Percentiles rank a stretch among this genome's conserved stretches.
Evolutionary conservation across 2,113 vertebrate genomes (phyloP).

Genomic region (Orthonyx spaldingii): DNA sequence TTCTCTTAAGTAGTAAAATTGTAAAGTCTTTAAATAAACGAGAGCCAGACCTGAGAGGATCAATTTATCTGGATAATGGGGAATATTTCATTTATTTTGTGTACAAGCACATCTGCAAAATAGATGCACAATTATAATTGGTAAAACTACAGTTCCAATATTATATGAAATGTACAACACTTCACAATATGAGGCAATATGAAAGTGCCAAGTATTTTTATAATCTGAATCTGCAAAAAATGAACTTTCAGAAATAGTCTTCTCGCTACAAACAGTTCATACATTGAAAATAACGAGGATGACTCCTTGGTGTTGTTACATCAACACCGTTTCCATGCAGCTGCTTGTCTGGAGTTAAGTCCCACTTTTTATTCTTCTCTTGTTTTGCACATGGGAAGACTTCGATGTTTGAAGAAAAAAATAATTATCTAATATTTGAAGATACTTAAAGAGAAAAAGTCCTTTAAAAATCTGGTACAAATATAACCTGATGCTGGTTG

Average conservation of each 20-base stretch:
- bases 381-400: neutral
- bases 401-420: neutral
- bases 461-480: neutral
- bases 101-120: slow-evolving; percentile 47
- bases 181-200: neutral
- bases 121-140: neutral
- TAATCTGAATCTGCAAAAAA: slow-evolving; percentile 23
- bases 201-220: neutral
- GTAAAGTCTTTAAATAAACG: slow-evolving; percentile 78
- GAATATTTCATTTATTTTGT: slow-evolving; percentile 58
- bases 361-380: neutral
- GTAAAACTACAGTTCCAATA: neutral
- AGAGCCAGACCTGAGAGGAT: slow-evolving; percentile 61
- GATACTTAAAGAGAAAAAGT: neutral
- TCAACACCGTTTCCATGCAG: neutral
- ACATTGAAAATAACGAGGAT: neutral
- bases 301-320: neutral
- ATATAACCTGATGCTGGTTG: neutral
- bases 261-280: neutral
- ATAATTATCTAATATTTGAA: neutral
- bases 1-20: slow-evolving; percentile 80
- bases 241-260: neutral
- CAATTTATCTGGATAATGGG: slow-evolving; percentile 65
- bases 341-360: neutral
- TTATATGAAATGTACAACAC: neutral